Conservation (phyloP, 1,140 invertebrate species). For the Mactra quadrangularis region DNA sequence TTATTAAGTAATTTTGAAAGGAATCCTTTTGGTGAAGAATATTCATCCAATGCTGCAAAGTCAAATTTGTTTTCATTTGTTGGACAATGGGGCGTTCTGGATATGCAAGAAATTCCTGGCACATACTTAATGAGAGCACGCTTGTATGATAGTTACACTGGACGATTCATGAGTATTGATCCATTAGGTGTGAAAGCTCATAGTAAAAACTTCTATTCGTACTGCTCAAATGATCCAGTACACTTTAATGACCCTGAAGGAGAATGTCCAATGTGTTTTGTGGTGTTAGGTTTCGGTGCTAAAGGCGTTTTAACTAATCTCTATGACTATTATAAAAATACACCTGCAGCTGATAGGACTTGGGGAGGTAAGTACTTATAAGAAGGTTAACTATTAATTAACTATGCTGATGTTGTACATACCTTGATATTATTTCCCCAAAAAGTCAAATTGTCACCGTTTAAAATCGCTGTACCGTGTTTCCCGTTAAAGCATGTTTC, state of each 20-base stretch:
- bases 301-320: neutral
- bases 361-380: slow-evolving; percentile 31
- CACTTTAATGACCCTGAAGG: slow-evolving; percentile 25
- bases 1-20: slow-evolving; percentile 8
- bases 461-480: too few species aligned
- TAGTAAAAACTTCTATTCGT: slow-evolving; percentile 37
- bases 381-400: too few species aligned
- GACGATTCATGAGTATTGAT: slow-evolving; percentile 31
- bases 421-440: too few species aligned
- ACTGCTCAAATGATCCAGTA: slow-evolving; percentile 23
- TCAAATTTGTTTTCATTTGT: slow-evolving; percentile 5
- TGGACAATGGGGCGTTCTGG: slow-evolving; percentile 31
- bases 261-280: neutral
- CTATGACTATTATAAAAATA: neutral
- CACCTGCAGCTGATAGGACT: neutral
- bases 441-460: too few species aligned
- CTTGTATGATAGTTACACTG: slow-evolving; percentile 9
- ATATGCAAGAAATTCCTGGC: slow-evolving; percentile 20
- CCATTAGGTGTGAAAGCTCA: slow-evolving; percentile 2
- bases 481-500: too few species aligned
- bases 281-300: neutral
- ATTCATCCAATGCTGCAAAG: neutral
- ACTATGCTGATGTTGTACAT: too few species aligned
- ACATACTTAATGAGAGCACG: slow-evolving; percentile 21
- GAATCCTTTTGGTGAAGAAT: slow-evolving; percentile 13